Conservation (phyloP, 1,140 invertebrate genomes). For the Cherax destructor region DNA sequence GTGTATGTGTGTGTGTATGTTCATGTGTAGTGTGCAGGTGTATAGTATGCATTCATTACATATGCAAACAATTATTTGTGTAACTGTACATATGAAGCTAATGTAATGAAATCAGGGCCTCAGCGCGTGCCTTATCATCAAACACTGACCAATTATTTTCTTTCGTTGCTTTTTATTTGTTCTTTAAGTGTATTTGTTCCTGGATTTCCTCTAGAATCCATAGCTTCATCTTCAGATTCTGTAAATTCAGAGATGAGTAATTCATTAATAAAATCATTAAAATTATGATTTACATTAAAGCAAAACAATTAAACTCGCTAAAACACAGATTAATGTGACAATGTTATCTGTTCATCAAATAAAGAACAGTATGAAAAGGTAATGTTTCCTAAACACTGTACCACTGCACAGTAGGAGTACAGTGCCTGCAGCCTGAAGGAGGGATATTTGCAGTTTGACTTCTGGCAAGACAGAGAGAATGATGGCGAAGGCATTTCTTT, state of each 20-base stretch:
- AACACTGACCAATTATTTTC: constrained; percentile 67
- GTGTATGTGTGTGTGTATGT: too few relatives aligned
- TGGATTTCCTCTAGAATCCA: constrained; percentile 28
- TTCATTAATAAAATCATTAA: background rate
- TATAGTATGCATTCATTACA: background rate
- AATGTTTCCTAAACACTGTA: too few relatives aligned
- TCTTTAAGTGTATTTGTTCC: constrained; percentile 71
- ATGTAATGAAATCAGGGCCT: background rate
- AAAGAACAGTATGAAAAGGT: too few relatives aligned
- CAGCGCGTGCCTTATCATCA: constrained; percentile 49
- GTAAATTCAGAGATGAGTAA: background rate
- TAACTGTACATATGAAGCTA: background rate
- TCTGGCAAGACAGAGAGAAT: too few relatives aligned
- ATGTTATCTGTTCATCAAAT: too few relatives aligned
- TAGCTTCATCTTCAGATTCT: constrained; percentile 37
- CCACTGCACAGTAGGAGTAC: too few relatives aligned
- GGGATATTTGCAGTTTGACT: too few relatives aligned
- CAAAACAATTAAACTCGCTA: too few relatives aligned
- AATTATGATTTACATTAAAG: background rate
- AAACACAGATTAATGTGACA: too few relatives aligned
- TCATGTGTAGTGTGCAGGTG: too few relatives aligned
- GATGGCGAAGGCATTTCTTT: too few relatives aligned
- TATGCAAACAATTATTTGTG: background rate
- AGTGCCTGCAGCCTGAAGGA: too few relatives aligned
- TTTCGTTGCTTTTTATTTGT: constrained; percentile 72